Evolutionary conservation across 2,113 vertebrate genomes (phyloP).

Genomic region (Sylvietta virens): DNA sequence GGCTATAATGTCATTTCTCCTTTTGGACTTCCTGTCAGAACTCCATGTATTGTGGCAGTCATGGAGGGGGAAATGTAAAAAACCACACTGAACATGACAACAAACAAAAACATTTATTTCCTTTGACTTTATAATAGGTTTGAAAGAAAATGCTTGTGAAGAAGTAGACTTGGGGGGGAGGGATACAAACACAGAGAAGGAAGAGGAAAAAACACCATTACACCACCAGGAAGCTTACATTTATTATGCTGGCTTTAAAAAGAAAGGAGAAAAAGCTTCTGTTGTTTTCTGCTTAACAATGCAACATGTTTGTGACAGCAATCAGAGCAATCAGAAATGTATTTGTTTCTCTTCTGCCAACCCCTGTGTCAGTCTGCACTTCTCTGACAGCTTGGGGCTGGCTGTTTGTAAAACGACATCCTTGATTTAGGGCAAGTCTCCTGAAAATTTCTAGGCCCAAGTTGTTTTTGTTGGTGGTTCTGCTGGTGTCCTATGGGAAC

Average conservation of each 20-base stretch:
- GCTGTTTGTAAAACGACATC: background rate
- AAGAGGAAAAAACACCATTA: background rate
- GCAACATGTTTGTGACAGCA: background rate
- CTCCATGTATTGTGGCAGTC: background rate
- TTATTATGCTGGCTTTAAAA: background rate
- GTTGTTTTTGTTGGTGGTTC: background rate
- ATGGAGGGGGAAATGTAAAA: background rate
- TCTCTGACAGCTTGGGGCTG: background rate
- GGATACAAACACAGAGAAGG: background rate
- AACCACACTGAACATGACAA: background rate
- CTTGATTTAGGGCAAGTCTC: background rate
- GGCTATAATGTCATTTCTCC: background rate
- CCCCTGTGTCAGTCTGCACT: background rate
- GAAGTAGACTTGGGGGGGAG: background rate
- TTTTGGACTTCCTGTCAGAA: background rate
- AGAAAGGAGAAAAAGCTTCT: background rate
- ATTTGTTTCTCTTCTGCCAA: background rate
- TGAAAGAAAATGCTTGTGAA: background rate
- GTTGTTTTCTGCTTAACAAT: background rate
- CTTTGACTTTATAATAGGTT: background rate
- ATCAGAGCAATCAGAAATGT: fast-evolving
- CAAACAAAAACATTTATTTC: background rate
- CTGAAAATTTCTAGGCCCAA: background rate
- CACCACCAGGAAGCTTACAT: background rate
- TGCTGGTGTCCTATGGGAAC: background rate